Base-by-base conservation (phyloP, 2,113 vertebrate genomes). In the Carassius auratus region DNA sequence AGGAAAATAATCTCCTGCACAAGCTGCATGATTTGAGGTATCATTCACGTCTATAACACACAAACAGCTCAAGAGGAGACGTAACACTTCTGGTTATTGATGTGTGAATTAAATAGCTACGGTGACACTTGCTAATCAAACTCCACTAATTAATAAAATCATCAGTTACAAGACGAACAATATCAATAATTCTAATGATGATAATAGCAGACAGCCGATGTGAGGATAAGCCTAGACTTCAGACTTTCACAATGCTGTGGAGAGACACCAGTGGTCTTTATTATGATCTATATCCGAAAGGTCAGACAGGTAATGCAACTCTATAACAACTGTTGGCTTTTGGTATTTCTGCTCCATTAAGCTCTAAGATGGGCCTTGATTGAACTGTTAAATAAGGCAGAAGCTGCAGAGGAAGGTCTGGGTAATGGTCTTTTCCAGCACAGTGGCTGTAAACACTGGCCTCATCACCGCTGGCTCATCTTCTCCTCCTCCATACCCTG, bases 381-480 rank as follows among this genome's bases (percentile, higher is more conserved):
- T 90, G 81, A 87, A 87, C 83, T 86, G 84, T 88, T 87, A 84
- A 88, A 86, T 86, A 88, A 87, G 79, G 9, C 33, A 62, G 57
- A 84, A 66, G 19, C 50, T 62, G 23, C 30, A 26, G 38, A 42
- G 66, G 61, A 84, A 69, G n/a, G 15, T 81, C 79, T 62, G 23
- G 59, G 62, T 88, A 83, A 86, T 85, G 64, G 84, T 85, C 69
- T 78, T 89, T 86, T 84, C 57, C 45, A 64, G 86, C 38, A 15
- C 55, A 73, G 15, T n/a, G 21, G 45, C 48, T 48, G 14, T 57
- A 79, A 87, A 86, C 81, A 84, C 50, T 38, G 74, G 66, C 33
- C 33, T 83, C 62, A n/a, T 85, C 76, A 42, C 66, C 36, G 17
- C n/a, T 23, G 21, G 12, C 59, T 81, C 57, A n/a, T 84, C 85